Percentiles rank a stretch among this genome's conserved stretches.
Conservation (phyloP, 2,113 vertebrate species). For the Chrysemys picta region DNA sequence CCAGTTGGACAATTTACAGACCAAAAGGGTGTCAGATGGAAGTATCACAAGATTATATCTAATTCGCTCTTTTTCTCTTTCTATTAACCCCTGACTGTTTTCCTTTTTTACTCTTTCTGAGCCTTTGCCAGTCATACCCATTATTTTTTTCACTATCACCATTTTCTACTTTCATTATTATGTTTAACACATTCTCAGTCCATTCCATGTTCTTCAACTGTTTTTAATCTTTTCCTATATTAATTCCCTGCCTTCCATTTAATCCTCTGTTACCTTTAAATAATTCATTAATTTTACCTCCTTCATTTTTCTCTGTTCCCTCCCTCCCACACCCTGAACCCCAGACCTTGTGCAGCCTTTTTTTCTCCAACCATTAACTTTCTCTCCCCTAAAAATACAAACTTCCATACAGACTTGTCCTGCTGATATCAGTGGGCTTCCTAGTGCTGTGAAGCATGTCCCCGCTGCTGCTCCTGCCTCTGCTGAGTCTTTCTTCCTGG, state of each 20-base stretch:
- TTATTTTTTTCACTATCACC: neutral
- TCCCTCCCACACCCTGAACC: neutral
- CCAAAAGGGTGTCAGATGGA: neutral
- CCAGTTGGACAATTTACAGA: neutral
- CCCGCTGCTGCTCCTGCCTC: neutral
- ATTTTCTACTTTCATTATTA: neutral
- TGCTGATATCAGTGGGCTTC: neutral
- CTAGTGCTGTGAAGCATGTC: neutral
- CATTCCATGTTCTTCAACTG: neutral
- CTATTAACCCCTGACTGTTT: neutral
- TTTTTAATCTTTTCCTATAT: neutral
- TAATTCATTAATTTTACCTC: neutral
- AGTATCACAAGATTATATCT: neutral
- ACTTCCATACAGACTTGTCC: neutral
- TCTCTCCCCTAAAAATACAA: neutral
- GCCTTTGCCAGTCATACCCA: neutral
- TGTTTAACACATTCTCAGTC: neutral
- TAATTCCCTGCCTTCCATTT: neutral
- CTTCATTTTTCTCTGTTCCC: neutral
- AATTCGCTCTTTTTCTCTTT: neutral
- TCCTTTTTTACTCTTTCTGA: neutral
- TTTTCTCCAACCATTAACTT: neutral
- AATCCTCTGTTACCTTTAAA: neutral
- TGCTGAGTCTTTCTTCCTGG: neutral
- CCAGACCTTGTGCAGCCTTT: neutral